Base-by-base conservation (phyloP, 2,888 invertebrate genomes). In the Drosophila affinis region DNA sequence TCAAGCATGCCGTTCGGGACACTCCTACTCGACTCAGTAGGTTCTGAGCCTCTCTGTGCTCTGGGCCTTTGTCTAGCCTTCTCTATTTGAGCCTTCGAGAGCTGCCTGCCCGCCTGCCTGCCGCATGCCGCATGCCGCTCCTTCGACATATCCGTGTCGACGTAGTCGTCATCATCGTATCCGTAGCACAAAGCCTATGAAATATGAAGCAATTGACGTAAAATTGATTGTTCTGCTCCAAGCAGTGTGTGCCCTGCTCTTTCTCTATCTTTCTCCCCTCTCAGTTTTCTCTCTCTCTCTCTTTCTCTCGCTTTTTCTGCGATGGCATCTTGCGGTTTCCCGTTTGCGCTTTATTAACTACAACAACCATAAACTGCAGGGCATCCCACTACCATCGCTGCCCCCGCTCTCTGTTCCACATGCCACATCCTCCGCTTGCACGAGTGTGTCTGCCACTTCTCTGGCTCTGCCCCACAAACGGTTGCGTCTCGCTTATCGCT, bases 131-230 rank as follows among this genome's bases (percentile, higher is more conserved):
- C 59, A 72, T 68, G 48, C 21, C 21, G 3, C n/a, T 60, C 27
- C 76, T 62, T 47, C 51, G 59, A 56, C 64, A 62, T 62, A 61
- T 68, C 51, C 56, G 52, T 65, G 60, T 45, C 60, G 67, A 70
- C 58, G 48, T 44, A 27, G 44, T 59, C 73, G 54, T 58, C 64
- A 56, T 56, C 59, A 56, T 56, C 59, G 55, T 47, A 48, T 47
- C 46, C 54, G 10, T 27, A 21, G 75, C 72, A 76, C 75, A 76
- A 39, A 39, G 75, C 78, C 78, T 77, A 85, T 85, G 83, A 83
- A 88, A 81, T 80, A 82, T 81, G 81, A 87, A 78, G 72, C 79
- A 86, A 89, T 84, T 89, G 89, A 84, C 79, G 77, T 88, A 74
- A 84, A 86, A 89, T 89, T 89, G 90, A 89, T 89, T 87, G 82